Percentiles rank a stretch among this genome's conserved stretches.
Conservation (phyloP, 2,113 vertebrate species). For the Trematomus loennbergii region DNA sequence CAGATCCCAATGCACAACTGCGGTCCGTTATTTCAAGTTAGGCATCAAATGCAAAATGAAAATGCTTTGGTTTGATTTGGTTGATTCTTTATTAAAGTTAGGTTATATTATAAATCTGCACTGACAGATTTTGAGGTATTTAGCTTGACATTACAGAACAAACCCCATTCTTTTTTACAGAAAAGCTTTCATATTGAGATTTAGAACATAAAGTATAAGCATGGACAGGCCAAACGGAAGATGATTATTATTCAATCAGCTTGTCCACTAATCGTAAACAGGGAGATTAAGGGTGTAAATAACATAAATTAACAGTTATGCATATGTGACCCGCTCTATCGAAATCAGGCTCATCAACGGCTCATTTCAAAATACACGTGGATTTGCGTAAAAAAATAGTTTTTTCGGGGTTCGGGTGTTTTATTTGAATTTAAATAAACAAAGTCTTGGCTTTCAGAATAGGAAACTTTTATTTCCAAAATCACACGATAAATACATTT, state of each 20-base stretch:
- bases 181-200: not conserved
- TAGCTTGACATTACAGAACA: not conserved
- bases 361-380: no score
- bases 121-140: not conserved
- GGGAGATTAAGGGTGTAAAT: not conserved
- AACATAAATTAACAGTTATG: not conserved
- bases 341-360: no score
- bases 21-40: not conserved
- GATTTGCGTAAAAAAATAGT: no score
- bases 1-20: not conserved
- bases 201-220: not conserved
- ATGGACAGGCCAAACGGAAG: no score
- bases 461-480: no score
- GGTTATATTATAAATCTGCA: not conserved
- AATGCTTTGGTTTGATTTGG: not conserved
- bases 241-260: not conserved
- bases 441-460: no score
- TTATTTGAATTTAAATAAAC: no score
- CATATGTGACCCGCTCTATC: no score
- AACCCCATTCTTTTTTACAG: no score
- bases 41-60: conserved; percentile 4
- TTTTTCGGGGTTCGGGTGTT: no score
- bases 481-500: no score
- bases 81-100: no score
- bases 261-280: not conserved